Evolutionary conservation across 1,140 invertebrate genomes (phyloP).

Genomic region (Lordiphosa stackelbergi): DNA sequence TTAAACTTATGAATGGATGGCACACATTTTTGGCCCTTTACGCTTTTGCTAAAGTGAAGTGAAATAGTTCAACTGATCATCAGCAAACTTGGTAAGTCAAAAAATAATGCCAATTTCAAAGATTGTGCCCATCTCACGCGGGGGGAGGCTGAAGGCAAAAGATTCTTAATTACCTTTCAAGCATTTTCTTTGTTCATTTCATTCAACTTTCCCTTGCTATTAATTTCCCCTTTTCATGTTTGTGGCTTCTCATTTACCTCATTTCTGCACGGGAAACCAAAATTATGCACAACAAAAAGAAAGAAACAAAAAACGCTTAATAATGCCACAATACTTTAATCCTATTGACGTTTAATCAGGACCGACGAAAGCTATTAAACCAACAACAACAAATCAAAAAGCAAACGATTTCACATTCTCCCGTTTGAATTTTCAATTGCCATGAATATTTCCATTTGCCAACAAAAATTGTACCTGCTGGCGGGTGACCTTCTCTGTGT

Average conservation of each 20-base stretch:
- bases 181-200: background rate
- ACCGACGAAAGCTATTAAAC: conserved; percentile 9
- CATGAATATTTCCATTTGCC: conserved; percentile 21
- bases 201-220: conserved; percentile 5
- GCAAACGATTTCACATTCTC: conserved; percentile 47
- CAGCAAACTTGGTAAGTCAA: too few relatives aligned
- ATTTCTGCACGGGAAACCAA: conserved; percentile 9
- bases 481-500: conserved; percentile 18
- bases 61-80: too few relatives aligned
- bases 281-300: conserved; percentile 23
- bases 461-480: conserved; percentile 40
- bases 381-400: conserved; percentile 15
- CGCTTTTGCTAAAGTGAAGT: too few relatives aligned
- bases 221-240: conserved; percentile 7
- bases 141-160: too few relatives aligned
- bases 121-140: too few relatives aligned
- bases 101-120: too few relatives aligned
- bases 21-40: too few relatives aligned
- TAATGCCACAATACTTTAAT: conserved; percentile 60
- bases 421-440: conserved; percentile 62
- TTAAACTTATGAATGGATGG: too few relatives aligned
- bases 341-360: conserved; percentile 72
- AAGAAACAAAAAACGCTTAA: background rate
- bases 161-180: too few relatives aligned
- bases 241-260: conserved; percentile 7